Base-by-base conservation (phyloP, 2,888 invertebrate species). In the Tetrapedia diversipes region DNA sequence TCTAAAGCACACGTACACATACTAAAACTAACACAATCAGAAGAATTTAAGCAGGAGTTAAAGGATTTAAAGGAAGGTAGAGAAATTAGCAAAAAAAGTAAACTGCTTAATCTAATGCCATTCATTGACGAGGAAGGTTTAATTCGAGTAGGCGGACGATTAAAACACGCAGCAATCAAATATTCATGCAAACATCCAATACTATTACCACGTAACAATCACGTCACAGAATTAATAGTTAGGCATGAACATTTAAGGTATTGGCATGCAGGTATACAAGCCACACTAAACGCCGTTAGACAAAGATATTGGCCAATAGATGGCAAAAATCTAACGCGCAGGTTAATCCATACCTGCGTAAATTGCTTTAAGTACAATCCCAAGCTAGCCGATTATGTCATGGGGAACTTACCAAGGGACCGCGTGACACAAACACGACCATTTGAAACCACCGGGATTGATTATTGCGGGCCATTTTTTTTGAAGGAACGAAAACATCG, bases 341-440 rank as follows among this genome's bases (percentile, higher is more conserved):
- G n/a, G n/a, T n/a, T n/a, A n/a, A n/a, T n/a, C n/a, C 8, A 32
- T 4, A 27, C 16, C 0, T 68, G 60, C 19, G 24, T 68, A 0
- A 34, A 16, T 3, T 68, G 59, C 14, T 59, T 45, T 49, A n/a
- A 24, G 0, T 16, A 7, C 0, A 59, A 41, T 14, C 67, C 67
- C 1, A 8, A 10, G 0, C n/a, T 11, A 0, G 2, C 22, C 2
- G 22, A 32, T 6, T 51, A 67, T 11, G 19, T 51, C 4, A 67
- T 67, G 51, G 59, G 59, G 11, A 14, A 57, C 41, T 37, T 59
- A 16, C 59, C 51, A 6, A n/a, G n/a, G n/a, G n/a, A n/a, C n/a
- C n/a, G n/a, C n/a, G n/a, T n/a, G n/a, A n/a, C n/a, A n/a, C n/a
- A 19, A 4, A 6, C 16, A 10, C 43, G 66, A 6, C 32, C 57